Conservation (phyloP, 92 coral and sea anemone genomes). For the Porites cylindrica region DNA sequence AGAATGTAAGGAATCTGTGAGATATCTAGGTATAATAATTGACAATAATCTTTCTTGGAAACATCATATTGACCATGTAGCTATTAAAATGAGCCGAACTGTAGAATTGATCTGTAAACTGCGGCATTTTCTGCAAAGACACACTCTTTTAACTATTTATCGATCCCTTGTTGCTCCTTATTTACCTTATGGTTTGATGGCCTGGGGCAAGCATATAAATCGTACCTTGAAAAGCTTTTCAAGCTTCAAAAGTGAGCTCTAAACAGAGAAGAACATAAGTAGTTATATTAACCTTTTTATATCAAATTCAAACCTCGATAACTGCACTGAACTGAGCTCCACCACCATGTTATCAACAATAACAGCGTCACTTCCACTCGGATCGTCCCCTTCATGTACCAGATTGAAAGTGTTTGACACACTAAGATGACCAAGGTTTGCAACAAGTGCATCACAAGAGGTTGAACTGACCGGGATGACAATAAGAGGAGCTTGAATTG, state of each 20-base stretch:
- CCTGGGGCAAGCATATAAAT: too few relatives aligned
- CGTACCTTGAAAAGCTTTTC: too few relatives aligned
- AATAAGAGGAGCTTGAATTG: conserved; percentile 93
- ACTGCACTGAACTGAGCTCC: conserved; percentile 88
- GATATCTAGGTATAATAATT: too few relatives aligned
- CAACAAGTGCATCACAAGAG: conserved; percentile 85
- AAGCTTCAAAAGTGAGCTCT: neutral
- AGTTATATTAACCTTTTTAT: neutral
- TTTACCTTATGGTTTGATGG: too few relatives aligned
- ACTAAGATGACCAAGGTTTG: conserved; percentile 88
- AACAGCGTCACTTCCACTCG: conserved; percentile 83
- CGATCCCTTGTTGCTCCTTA: too few relatives aligned
- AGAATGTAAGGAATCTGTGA: too few relatives aligned
- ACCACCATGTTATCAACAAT: conserved; percentile 92
- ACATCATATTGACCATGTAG: too few relatives aligned
- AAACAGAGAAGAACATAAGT: neutral
- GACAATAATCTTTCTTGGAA: too few relatives aligned
- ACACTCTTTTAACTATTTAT: too few relatives aligned
- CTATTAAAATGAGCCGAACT: too few relatives aligned
- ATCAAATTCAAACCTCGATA: conserved; percentile 71
- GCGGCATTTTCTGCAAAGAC: too few relatives aligned
- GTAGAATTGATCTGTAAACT: too few relatives aligned
- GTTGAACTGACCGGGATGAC: conserved; percentile 90
- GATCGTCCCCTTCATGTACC: conserved; percentile 67
- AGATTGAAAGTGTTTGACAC: conserved; percentile 85